phyloP scores from a whole-genome alignment of 2,113 vertebrate species.

The Vanacampus margaritifer region DNA sequence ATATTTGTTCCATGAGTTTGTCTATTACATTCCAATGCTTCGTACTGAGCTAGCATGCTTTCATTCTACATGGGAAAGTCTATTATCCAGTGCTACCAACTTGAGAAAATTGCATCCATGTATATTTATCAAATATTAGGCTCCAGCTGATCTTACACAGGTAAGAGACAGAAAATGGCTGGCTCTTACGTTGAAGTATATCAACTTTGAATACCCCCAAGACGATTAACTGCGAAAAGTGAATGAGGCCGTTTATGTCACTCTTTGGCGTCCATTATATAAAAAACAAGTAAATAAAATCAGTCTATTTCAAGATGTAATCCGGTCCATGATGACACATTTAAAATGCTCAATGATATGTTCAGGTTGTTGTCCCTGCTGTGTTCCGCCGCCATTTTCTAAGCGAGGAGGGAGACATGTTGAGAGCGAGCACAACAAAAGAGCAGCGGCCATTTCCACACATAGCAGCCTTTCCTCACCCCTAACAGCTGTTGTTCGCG shows the following conservation, averaged over 20 bases:
- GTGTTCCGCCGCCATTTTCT: constrained; percentile 96
- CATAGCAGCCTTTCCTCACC: constrained; percentile 7
- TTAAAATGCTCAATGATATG: constrained; percentile 45
- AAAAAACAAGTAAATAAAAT: neutral
- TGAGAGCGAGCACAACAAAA: constrained; percentile 94
- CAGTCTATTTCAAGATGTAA: too few relatives aligned
- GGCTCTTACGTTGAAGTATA: neutral
- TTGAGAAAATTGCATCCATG: neutral
- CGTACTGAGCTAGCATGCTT: neutral
- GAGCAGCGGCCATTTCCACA: constrained; percentile 95
- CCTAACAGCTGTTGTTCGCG: neutral
- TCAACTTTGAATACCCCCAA: neutral
- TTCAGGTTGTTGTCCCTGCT: constrained; percentile 74
- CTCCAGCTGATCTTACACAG: neutral
- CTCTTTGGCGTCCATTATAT: neutral
- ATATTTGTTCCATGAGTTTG: neutral
- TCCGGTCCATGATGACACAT: constrained; percentile 22
- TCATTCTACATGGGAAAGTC: neutral
- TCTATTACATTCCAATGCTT: neutral
- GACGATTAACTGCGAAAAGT: neutral
- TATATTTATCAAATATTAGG: neutral
- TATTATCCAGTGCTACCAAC: neutral
- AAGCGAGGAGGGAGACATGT: constrained; percentile 90
- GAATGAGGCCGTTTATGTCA: neutral
- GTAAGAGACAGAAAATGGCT: neutral